Percentiles rank a stretch among this genome's conserved stretches.
These are phyloP conservation scores for Dorcus hopei DNA, from an alignment of 2,888 invertebrate genomes.

Conservation along the genomic window DNA sequence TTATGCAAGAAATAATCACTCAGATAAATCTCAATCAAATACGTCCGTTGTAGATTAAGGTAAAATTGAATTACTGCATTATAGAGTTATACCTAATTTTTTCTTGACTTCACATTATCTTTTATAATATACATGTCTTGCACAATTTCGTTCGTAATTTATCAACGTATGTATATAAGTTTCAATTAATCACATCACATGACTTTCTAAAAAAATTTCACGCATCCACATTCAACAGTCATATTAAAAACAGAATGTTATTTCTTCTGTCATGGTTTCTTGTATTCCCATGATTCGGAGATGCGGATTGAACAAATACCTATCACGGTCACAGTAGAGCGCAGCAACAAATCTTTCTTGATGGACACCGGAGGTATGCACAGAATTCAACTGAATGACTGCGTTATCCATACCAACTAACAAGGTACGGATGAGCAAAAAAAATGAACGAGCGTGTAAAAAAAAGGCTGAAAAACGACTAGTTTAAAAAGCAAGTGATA, in stretches of 20 bases:
- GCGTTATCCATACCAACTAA: constrained; percentile 2
- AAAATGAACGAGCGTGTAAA: constrained; percentile 1
- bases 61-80: too few species aligned
- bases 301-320: constrained; percentile 1
- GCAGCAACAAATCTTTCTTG: neutral
- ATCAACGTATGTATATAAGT: too few species aligned
- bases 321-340: neutral
- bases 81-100: too few species aligned
- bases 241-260: neutral
- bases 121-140: too few species aligned
- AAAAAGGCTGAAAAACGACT: constrained; percentile 1
- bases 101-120: too few species aligned
- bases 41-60: too few species aligned
- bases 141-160: too few species aligned
- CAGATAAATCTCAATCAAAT: too few species aligned
- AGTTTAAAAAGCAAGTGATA: neutral
- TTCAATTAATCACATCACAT: too few species aligned
- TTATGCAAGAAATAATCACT: too few species aligned
- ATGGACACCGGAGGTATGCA: neutral
- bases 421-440: neutral
- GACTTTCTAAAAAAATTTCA: too few species aligned
- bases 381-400: constrained; percentile 1
- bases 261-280: neutral
- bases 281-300: neutral
- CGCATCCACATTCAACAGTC: too few species aligned